phyloP scores from a whole-genome alignment of 53 echinoderm and acorn worm species.

The Holothuria leucospilota region DNA sequence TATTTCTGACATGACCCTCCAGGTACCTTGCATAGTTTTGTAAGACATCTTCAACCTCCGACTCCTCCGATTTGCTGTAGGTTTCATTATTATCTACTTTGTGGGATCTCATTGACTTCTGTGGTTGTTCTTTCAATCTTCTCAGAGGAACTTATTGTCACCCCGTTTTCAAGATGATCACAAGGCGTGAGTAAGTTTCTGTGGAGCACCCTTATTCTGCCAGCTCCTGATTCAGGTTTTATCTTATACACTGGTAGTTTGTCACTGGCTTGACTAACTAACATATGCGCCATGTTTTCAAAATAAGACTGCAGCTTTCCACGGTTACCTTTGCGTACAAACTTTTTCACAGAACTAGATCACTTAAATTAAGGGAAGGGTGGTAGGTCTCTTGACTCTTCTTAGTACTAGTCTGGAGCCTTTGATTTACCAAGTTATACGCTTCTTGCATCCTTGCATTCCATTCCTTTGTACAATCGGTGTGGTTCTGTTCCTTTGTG shows the following conservation, averaged over 20 bases:
- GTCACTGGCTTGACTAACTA: conserved; percentile 26
- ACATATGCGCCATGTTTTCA: conserved; percentile 34
- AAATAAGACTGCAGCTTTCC: conserved; percentile 49
- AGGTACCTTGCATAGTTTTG: too few species aligned
- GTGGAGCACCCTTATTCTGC: conserved; percentile 31
- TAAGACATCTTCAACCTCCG: too few species aligned
- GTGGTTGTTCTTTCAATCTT: too few species aligned
- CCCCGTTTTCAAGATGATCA: too few species aligned
- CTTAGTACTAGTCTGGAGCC: too few species aligned
- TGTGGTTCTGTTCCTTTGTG: too few species aligned
- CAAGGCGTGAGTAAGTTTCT: neutral
- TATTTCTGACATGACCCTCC: too few species aligned
- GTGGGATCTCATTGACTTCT: too few species aligned
- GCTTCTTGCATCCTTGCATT: conserved; percentile 1
- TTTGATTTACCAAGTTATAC: neutral
- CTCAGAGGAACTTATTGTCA: too few species aligned
- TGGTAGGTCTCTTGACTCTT: too few species aligned
- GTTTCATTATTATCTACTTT: too few species aligned
- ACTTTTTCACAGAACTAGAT: conserved; percentile 60
- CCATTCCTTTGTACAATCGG: neutral
- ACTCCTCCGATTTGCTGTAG: too few species aligned
- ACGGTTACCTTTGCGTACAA: neutral
- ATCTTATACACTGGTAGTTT: conserved; percentile 54
- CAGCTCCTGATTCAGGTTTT: conserved; percentile 55
- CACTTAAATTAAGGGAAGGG: conserved; percentile 1